Evolutionary conservation across 2,113 vertebrate genomes (phyloP).

Genomic region (Macaca fascicularis): T2T-MFA8v1.1 NC_088381.1:33376501-33377000

Average conservation of each 20-base stretch:
- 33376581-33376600: neutral
- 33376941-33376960: constrained; percentile 26
- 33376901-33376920: constrained; percentile 24
- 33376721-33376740: neutral
- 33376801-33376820: neutral
- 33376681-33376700: constrained; percentile 26
- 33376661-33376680: neutral
- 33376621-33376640: constrained; percentile 2
- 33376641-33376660: constrained; percentile 20
- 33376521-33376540: constrained; percentile 6
- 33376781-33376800: neutral
- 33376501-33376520: constrained; percentile 9
- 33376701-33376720: neutral
- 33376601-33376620: constrained; percentile 28
- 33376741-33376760: neutral
- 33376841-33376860: constrained; percentile 40
- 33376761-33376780: neutral
- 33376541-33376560: neutral
- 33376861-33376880: constrained; percentile 45
- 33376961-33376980: constrained; percentile 9
- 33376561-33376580: constrained; percentile 47
- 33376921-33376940: neutral
- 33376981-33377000: neutral
- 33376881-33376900: constrained; percentile 9
- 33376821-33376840: neutral